A percentile compares a stretch with the other conserved stretches of the same genome.
Evolutionary conservation across 2,797 vertebrate species (phyloP).

Genomic region (Allenopithecus nigroviridis): DNA sequence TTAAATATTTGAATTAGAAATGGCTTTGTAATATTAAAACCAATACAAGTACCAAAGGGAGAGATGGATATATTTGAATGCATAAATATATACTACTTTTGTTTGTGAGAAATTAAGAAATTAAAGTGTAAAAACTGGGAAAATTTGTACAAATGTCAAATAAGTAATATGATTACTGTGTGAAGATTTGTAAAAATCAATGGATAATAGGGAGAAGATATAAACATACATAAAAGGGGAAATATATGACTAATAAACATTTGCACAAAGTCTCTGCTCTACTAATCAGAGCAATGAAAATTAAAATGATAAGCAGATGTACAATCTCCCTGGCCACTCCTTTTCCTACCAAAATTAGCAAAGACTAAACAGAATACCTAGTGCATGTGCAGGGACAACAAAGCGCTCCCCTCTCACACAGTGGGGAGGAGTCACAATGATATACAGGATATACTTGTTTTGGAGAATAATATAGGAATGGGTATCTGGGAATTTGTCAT

Average conservation of each 20-base stretch:
- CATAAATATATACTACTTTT: slow-evolving; percentile 39
- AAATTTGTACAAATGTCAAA: slow-evolving; percentile 50
- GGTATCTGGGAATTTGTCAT: neutral
- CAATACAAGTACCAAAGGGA: neutral
- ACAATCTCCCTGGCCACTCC: neutral
- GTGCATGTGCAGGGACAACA: neutral
- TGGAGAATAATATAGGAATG: neutral
- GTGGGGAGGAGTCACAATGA: neutral
- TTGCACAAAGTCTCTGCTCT: slow-evolving; percentile 7
- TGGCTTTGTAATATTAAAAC: slow-evolving; percentile 55
- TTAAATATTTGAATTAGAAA: slow-evolving; percentile 50
- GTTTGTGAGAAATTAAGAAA: slow-evolving; percentile 45
- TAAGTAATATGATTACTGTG: slow-evolving; percentile 18
- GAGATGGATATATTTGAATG: slow-evolving; percentile 34
- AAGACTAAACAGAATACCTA: neutral
- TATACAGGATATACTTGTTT: neutral
- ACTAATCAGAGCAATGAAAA: neutral
- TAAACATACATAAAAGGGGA: neutral
- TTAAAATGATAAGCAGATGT: neutral
- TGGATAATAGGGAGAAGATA: neutral
- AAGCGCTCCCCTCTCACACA: neutral
- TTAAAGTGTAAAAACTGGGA: slow-evolving; percentile 37
- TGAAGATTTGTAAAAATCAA: slow-evolving; percentile 21
- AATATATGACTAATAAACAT: neutral
- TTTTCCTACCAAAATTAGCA: neutral